Evolutionary conservation across 2,888 invertebrate genomes (phyloP).

Genomic region (Oxyteleia sp.): DNA sequence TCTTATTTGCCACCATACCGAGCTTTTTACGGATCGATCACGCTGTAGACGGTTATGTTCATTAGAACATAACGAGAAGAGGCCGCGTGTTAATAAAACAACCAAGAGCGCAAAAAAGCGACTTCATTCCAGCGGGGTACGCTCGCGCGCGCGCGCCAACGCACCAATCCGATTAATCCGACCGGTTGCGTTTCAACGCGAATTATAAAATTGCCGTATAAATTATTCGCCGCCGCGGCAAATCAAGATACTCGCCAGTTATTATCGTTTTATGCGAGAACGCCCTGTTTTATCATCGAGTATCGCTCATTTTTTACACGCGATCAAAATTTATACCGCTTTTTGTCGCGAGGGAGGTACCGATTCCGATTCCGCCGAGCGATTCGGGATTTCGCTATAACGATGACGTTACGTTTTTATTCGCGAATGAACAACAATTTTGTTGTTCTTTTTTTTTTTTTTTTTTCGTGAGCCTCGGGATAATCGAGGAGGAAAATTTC

Average conservation of each 20-base stretch:
- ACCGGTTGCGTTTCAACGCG: slow-evolving; percentile 46
- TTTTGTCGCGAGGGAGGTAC: slow-evolving; percentile 24
- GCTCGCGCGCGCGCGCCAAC: slow-evolving; percentile 24
- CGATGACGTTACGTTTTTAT: not conserved
- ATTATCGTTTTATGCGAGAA: slow-evolving; percentile 55
- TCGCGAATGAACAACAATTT: slow-evolving; percentile 9
- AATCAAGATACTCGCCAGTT: slow-evolving; percentile 49
- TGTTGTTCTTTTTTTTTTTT: too few species aligned
- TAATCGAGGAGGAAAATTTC: not conserved
- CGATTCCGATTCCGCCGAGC: not conserved
- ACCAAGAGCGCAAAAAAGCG: slow-evolving; percentile 40
- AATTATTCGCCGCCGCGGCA: slow-evolving; percentile 41
- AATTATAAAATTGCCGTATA: slow-evolving; percentile 51
- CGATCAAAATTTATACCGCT: slow-evolving; percentile 35
- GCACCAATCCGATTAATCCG: slow-evolving; percentile 51
- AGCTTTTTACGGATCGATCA: slow-evolving; percentile 59
- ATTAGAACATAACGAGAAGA: slow-evolving; percentile 60
- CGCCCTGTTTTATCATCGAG: slow-evolving; percentile 45
- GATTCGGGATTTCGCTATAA: too few species aligned
- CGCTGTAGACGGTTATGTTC: slow-evolving; percentile 46
- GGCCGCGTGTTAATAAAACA: slow-evolving; percentile 41
- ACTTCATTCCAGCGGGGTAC: not conserved
- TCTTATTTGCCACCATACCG: slow-evolving; percentile 52
- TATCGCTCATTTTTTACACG: slow-evolving; percentile 46
- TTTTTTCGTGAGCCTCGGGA: not conserved